Evolutionary conservation across 2,113 vertebrate genomes (phyloP).

Genomic region (Serilophus lunatus): DNA sequence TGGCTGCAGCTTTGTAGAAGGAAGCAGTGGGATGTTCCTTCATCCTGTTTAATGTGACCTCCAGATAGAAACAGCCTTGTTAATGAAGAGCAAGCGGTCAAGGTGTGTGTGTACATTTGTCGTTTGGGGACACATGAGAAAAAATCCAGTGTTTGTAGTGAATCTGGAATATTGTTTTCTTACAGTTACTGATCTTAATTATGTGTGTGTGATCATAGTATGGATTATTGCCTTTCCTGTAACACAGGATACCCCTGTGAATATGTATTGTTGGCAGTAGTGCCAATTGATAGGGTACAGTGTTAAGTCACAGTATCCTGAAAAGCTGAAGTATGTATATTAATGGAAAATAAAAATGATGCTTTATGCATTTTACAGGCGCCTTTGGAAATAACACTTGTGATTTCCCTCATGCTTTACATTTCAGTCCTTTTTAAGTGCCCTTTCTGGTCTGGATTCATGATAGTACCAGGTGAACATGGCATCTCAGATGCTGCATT

Average conservation of each 20-base stretch:
- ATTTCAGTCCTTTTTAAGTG: neutral
- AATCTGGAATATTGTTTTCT: neutral
- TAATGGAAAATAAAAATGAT: neutral
- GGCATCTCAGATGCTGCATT: neutral
- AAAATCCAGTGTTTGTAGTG: neutral
- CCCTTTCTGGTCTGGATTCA: neutral
- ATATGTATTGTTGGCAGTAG: fast-evolving
- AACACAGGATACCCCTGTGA: neutral
- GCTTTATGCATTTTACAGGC: neutral
- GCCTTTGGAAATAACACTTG: neutral
- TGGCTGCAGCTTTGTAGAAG: neutral
- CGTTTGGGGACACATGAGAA: fast-evolving
- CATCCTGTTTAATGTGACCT: neutral
- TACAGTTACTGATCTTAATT: neutral
- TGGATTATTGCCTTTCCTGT: neutral
- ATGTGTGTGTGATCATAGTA: neutral
- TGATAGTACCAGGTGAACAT: neutral
- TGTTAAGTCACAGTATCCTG: neutral
- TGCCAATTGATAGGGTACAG: neutral
- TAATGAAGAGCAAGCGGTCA: neutral
- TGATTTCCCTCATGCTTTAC: neutral
- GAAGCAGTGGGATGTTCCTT: neutral
- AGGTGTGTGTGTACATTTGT: neutral
- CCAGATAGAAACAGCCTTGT: neutral
- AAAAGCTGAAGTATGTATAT: neutral